Evolutionary conservation across 2,888 invertebrate species (phyloP), one percentile per base, ranked within the genome.

Genomic region (Caprella mutica): DNA sequence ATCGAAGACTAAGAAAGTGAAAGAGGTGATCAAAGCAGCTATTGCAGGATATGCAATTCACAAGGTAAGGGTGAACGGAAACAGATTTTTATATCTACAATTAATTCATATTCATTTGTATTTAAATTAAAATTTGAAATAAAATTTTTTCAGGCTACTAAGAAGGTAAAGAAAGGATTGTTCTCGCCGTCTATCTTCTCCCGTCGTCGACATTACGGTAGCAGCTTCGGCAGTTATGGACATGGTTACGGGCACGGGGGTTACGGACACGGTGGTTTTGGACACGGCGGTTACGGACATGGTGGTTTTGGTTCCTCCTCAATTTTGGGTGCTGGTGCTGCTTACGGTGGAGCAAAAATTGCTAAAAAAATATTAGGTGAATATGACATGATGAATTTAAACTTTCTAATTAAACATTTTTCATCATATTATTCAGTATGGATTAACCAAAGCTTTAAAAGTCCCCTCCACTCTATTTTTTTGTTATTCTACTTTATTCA

Each of bases 1-100:
- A 51, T 40, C 27, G n/a, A 58, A 55, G 23, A 61, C 56, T 29
- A 39, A 58, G 26, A 61, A 61, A 44, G 54, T 55, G 19, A 57
- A 55, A 42, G 48, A 39, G 4, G 50, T 44, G 12, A 39, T 61
- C n/a, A 40, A 30, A 27, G 27, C 17, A n/a, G 61, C 52, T 8
- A 55, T 50, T 17, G 27, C 55, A 4, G 61, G 58, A 21, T 52
- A 52, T 19, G 42, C 44, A 14, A 17, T 21, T 5, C 61, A 61
- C 52, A 61, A 61, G 27, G 58, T 52, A 14, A 52, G 52, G 19
- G 14, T 4, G 33, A 33, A 33, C 8, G 14, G 19, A 43, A 17
- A 43, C 21, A 43, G n/a, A 43, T 43, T 21, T 43, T 17, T 43
- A 43, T 43, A 43, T 43, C n/a, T 43, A 43, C 21, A 43, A 17